Conservation (phyloP, 2,113 vertebrate genomes). For the Silurus asotus region DNA sequence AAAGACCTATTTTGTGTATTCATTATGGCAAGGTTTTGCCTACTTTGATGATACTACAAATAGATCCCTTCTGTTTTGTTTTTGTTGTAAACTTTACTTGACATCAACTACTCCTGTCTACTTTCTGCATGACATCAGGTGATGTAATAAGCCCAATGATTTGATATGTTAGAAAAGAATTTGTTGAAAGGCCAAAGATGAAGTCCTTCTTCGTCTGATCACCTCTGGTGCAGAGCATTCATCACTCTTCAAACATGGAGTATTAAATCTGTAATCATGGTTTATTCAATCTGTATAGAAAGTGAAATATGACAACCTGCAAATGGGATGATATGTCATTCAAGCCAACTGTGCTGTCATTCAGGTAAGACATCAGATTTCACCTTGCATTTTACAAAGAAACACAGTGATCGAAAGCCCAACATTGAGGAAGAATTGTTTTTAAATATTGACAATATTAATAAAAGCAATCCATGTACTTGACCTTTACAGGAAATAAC, state of each 20-base stretch:
- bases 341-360: background rate
- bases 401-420: background rate
- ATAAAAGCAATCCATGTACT: background rate
- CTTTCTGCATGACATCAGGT: background rate
- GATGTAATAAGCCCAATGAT: background rate
- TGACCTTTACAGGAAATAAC: constrained; percentile 12
- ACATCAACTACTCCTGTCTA: too few relatives aligned
- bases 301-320: background rate
- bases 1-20: background rate
- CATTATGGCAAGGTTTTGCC: background rate
- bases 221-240: background rate
- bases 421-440: background rate
- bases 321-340: background rate
- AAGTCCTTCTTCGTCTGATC: background rate
- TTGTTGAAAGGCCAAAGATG: background rate
- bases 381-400: background rate
- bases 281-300: constrained; percentile 5
- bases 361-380: background rate
- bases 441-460: background rate
- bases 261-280: background rate
- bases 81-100: background rate
- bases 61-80: background rate
- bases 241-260: background rate
- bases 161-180: background rate
- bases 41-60: background rate